phyloP scores from a whole-genome alignment of 2,888 invertebrate species.

The Boloria selene region DNA sequence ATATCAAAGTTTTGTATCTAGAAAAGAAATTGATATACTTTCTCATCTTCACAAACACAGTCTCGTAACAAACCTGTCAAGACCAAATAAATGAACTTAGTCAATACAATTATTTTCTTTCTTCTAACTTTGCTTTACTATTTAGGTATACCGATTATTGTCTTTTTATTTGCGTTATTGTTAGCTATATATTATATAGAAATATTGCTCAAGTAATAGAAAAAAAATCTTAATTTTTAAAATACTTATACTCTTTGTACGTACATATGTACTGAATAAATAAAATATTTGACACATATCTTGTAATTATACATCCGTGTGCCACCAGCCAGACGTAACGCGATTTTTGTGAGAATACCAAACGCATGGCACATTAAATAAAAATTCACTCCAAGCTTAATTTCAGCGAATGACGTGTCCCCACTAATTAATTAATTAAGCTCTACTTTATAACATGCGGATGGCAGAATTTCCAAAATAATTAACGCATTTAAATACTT shows the following conservation, averaged over 20 bases:
- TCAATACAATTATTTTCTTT: slow-evolving; percentile 7
- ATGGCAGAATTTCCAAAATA: slow-evolving; percentile 34
- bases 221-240: background rate
- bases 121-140: background rate
- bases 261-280: background rate
- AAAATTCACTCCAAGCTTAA: slow-evolving; percentile 61
- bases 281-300: slow-evolving; percentile 12
- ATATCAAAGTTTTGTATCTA: background rate
- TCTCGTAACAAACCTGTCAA: slow-evolving; percentile 25
- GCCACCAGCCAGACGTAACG: slow-evolving; percentile 47
- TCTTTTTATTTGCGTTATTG: no score
- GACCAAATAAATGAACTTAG: slow-evolving; percentile 19
- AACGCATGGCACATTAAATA: slow-evolving; percentile 70
- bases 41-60: slow-evolving; percentile 1
- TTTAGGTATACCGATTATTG: background rate
- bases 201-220: background rate
- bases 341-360: slow-evolving; percentile 71
- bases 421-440: slow-evolving; percentile 74
- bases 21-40: slow-evolving; percentile 11
- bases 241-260: no score
- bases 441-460: slow-evolving; percentile 50
- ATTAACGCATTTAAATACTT: slow-evolving; percentile 35
- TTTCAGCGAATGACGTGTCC: slow-evolving; percentile 63
- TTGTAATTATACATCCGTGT: slow-evolving; percentile 24
- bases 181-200: no score